Conservation (phyloP, 2,113 vertebrate species). For the Cyanistes caeruleus region DNA sequence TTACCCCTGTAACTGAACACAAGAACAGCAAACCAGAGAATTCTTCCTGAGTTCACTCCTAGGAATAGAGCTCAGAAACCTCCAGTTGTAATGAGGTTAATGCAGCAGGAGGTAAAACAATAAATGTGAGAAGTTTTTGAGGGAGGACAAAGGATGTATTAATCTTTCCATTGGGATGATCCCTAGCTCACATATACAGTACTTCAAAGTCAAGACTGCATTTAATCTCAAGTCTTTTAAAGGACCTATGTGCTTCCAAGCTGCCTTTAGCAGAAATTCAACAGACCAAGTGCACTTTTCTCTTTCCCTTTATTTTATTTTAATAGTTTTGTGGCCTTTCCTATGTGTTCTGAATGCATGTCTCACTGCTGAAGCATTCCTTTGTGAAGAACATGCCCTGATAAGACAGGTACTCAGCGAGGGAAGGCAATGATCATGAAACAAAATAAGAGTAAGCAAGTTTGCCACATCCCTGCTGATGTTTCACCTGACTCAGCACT, state of each 20-base stretch:
- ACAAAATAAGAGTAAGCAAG: constrained; percentile 5
- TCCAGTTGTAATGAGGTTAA: not conserved
- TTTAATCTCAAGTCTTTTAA: not conserved
- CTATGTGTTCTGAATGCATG: not conserved
- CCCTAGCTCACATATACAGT: not conserved
- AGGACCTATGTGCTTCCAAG: not conserved
- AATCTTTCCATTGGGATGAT: not conserved
- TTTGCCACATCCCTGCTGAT: constrained; percentile 20
- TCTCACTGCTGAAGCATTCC: not conserved
- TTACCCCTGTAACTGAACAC: not conserved
- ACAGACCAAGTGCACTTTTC: not conserved
- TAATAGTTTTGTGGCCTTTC: not conserved
- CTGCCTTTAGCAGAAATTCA: not conserved
- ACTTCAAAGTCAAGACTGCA: not conserved
- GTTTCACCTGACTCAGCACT: not conserved
- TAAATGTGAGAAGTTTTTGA: not conserved
- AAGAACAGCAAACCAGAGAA: not conserved
- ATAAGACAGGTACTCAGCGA: not conserved
- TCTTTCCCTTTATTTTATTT: not conserved
- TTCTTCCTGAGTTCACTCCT: not conserved
- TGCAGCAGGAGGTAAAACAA: not conserved
- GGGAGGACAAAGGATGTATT: not conserved
- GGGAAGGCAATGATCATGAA: not conserved
- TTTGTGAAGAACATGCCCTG: not conserved
- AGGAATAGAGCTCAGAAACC: not conserved